Percentiles rank a stretch among this genome's conserved stretches.
Conservation (phyloP, 37 sponge, comb jelly and placozoan species). For the Crambe crambe region DNA sequence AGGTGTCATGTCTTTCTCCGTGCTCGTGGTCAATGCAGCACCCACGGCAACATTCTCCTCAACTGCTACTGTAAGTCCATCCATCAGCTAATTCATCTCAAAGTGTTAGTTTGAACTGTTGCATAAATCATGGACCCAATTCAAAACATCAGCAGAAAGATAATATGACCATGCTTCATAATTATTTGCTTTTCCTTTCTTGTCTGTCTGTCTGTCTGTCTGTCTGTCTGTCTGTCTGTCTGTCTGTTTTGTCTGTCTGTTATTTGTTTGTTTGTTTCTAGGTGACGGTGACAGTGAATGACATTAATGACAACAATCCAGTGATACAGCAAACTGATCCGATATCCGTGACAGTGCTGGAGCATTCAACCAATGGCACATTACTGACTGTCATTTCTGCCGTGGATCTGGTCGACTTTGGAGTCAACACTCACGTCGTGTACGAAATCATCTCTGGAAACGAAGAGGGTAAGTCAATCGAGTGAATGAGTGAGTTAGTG, state of each 20-base stretch:
- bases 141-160: too few species aligned
- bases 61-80: conserved; percentile 7
- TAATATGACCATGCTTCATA: too few species aligned
- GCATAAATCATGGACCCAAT: too few species aligned
- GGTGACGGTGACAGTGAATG: conserved; percentile 29
- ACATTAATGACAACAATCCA: conserved; percentile 50
- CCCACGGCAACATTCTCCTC: conserved; percentile 2
- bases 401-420: conserved; percentile 27
- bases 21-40: conserved; percentile 15
- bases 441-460: conserved; percentile 35
- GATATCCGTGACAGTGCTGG: background rate
- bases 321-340: conserved; percentile 10
- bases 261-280: conserved; percentile 9
- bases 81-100: too few species aligned
- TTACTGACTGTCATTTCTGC: conserved; percentile 28
- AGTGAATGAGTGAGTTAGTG: background rate
- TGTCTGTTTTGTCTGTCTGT: too few species aligned
- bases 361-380: background rate
- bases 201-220: too few species aligned
- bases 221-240: too few species aligned
- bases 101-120: too few species aligned
- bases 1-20: conserved; percentile 32
- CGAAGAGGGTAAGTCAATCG: background rate
- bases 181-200: too few species aligned
- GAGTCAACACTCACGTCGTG: conserved; percentile 31